phyloP scores from a whole-genome alignment of 2,113 vertebrate species.

The Cyprinodon tularosa region DNA sequence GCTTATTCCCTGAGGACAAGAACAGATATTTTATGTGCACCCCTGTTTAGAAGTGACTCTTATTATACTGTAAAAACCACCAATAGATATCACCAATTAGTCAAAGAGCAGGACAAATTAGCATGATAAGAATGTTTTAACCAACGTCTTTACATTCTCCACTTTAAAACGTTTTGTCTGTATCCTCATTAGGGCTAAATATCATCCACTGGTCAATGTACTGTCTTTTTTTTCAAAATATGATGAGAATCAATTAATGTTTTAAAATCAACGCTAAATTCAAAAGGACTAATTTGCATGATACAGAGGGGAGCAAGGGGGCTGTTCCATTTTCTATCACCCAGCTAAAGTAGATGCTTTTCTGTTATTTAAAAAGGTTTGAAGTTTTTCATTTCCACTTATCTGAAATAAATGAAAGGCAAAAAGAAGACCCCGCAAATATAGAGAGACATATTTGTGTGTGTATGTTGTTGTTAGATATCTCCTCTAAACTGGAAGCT shows the following conservation, averaged over 20 bases:
- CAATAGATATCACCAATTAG: neutral
- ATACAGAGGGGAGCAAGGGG: conserved; percentile 7
- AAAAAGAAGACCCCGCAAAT: too few species aligned
- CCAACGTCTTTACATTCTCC: neutral
- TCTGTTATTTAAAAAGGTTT: neutral
- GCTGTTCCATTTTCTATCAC: neutral
- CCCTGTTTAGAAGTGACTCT: neutral
- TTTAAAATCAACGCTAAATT: conserved; percentile 25
- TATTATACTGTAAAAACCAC: neutral
- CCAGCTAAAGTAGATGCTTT: neutral
- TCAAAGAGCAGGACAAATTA: neutral
- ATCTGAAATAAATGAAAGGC: neutral
- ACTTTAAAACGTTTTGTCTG: neutral
- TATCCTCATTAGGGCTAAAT: neutral
- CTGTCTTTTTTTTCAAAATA: conserved; percentile 9
- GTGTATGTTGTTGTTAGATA: conserved; percentile 2
- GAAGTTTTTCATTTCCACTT: neutral
- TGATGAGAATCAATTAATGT: conserved; percentile 9
- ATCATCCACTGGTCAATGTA: conserved; percentile 13
- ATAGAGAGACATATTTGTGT: too few species aligned
- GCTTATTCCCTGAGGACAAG: too few species aligned
- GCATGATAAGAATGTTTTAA: neutral
- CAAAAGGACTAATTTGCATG: conserved; percentile 3
- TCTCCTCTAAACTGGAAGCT: conserved; percentile 29
- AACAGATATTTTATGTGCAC: too few species aligned